Base-by-base conservation (phyloP, 2,113 vertebrate species). In the Oryzias javanicus region DNA sequence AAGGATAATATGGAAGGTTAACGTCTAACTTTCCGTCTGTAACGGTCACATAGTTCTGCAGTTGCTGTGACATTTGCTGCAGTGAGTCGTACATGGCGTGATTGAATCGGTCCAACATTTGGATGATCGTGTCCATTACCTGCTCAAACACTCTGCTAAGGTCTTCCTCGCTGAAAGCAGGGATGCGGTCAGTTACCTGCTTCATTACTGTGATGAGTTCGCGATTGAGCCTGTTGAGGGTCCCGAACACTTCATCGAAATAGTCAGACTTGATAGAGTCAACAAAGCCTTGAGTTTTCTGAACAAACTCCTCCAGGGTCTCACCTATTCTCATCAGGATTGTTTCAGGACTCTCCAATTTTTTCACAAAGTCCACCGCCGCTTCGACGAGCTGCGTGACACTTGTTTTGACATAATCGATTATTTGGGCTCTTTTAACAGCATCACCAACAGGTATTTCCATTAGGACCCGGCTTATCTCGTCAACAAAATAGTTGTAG, bases 11-110 rank as follows among this genome's bases (percentile, higher is more conserved):
- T 64, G 90, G 92, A 60, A 94, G 70, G 42, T 91, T 89, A 71
- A 95, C 74, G 72, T 83, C 92, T 49, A 97, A 76, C 71, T 88
- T 92, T 79, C 89, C 93, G 22, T 88, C 88, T 45, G 51, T 82
- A 79, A 91, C 35, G 62, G 77, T 89, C 44, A 95, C 8, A 0
- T 89, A 89, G 0, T 70, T 46, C 20, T 87, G 89, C 68, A 85
- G 48, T 18, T 84, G 82, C 3, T 81, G 79, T 41, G 90, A 88
- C 50, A 91, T 42, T 66, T 85, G 49, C 40, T 48, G 74, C 53
- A 97, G 70, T n/a, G 91, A 48, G 42, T 80, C 73, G 40, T 58
- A 78, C 57, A 94, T 57, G 2, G 64, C 76, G 3, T 71, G 74
- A 41, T 56, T 83, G 64, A 93, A 78, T 53, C 77, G 42, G 13